phyloP scores from a whole-genome alignment of 1,140 invertebrate species.

The Fopius arisanus region DNA sequence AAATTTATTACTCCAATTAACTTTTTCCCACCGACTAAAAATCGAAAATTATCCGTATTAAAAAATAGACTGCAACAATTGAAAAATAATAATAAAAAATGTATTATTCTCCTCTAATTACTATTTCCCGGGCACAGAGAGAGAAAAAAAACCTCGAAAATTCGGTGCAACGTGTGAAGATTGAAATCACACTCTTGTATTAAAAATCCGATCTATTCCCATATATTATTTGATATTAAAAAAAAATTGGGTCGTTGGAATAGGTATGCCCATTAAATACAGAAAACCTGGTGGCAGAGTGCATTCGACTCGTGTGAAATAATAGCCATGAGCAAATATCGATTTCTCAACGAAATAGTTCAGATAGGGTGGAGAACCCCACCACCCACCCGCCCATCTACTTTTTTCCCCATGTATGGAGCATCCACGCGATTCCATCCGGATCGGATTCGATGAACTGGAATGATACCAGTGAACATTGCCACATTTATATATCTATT shows the following conservation, averaged over 20 bases:
- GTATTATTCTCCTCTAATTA: too few relatives aligned
- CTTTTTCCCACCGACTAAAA: too few relatives aligned
- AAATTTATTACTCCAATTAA: too few relatives aligned
- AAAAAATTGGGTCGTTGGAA: background rate
- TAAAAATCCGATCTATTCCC: background rate
- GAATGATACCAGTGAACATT: slow-evolving; percentile 7
- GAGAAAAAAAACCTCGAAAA: background rate
- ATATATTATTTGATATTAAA: slow-evolving; percentile 4
- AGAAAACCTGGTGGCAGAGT: slow-evolving; percentile 10
- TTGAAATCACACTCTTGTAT: background rate
- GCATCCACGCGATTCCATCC: slow-evolving; percentile 9
- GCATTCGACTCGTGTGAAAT: slow-evolving; percentile 32
- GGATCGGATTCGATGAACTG: slow-evolving; percentile 24
- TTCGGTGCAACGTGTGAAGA: background rate
- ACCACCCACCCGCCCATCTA: background rate
- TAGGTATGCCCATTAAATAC: slow-evolving; percentile 26
- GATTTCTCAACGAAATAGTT: slow-evolving; percentile 28
- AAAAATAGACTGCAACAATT: too few relatives aligned
- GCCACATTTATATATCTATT: background rate
- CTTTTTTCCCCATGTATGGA: background rate
- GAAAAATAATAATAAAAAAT: too few relatives aligned
- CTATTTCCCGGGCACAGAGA: too few relatives aligned
- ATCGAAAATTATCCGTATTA: too few relatives aligned
- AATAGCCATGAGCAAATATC: slow-evolving; percentile 28
- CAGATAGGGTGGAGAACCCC: background rate